Evolutionary conservation across 2,113 vertebrate genomes (phyloP).

Genomic region (Pedionomus torquatus): DNA sequence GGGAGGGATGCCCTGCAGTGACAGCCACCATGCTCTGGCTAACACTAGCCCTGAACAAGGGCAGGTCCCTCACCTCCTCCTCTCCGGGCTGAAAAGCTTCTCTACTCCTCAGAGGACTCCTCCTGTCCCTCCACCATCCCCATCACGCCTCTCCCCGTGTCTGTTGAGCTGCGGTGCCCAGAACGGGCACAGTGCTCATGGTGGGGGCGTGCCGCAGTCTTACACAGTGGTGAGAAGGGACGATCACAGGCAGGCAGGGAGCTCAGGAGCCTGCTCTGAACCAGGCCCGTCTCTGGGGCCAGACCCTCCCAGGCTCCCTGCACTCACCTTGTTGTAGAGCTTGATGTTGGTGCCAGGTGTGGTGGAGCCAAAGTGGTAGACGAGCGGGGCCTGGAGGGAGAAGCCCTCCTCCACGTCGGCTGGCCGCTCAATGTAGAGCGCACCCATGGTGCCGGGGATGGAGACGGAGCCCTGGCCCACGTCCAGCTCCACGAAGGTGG

Average conservation of each 20-base stretch:
- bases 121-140: not conserved
- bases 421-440: conserved; percentile 93
- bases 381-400: conserved; percentile 95
- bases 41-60: too few relatives aligned
- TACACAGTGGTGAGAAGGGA: rapidly evolving
- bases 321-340: conserved; percentile 94
- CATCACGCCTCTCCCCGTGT: rapidly evolving
- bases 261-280: not conserved
- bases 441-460: conserved; percentile 93
- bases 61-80: not conserved
- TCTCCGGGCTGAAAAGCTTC: not conserved
- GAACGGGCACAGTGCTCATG: rapidly evolving
- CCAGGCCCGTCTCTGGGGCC: rapidly evolving
- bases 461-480: conserved; percentile 96
- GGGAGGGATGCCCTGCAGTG: rapidly evolving
- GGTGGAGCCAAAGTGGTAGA: conserved; percentile 98
- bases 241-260: rapidly evolving
- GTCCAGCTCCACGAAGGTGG: conserved; percentile 95
- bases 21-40: rapidly evolving
- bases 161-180: not conserved
- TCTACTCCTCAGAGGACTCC: not conserved
- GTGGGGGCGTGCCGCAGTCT: rapidly evolving
- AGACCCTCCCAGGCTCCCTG: rapidly evolving
- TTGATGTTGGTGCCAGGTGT: conserved; percentile 98
- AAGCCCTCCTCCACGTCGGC: conserved; percentile 97